Conservation (phyloP, 2,797 vertebrate genomes). For the Sebastiscus albofasciatus region DNA sequence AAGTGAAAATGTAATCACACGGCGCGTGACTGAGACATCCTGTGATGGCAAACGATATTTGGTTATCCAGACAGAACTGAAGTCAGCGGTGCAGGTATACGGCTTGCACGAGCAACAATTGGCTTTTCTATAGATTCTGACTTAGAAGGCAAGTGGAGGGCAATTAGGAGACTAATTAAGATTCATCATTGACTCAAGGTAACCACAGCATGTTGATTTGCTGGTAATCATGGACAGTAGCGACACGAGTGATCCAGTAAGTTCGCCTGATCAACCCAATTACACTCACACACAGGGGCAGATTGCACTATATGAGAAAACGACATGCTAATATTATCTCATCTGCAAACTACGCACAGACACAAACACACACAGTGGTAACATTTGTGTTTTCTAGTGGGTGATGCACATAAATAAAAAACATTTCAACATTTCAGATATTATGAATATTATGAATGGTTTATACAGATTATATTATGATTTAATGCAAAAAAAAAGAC, state of each 20-base stretch:
- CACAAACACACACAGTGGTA: not conserved
- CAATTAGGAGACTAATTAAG: constrained; percentile 61
- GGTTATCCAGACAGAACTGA: not conserved
- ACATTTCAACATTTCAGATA: not conserved
- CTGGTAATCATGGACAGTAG: constrained; percentile 52
- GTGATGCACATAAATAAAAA: not conserved
- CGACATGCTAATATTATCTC: not conserved
- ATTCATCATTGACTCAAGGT: constrained; percentile 36
- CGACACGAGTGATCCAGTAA: constrained; percentile 27
- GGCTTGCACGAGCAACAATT: not conserved
- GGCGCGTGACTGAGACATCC: not conserved
- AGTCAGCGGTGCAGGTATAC: not conserved
- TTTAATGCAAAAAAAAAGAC: not conserved
- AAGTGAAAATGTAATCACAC: constrained; percentile 4
- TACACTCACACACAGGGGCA: constrained; percentile 22
- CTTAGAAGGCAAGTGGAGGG: constrained; percentile 17
- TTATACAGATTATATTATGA: not conserved
- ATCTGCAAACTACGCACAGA: not conserved
- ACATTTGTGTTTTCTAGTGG: not conserved
- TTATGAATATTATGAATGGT: not conserved
- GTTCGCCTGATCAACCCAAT: constrained; percentile 49
- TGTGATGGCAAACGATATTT: not conserved
- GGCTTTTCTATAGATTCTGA: constrained; percentile 13
- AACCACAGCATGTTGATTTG: constrained; percentile 48
- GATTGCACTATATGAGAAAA: constrained; percentile 25